Percentiles rank a stretch among this genome's conserved stretches.
Conservation (phyloP, 2,113 vertebrate species). For the Eubucco bourcierii region DNA sequence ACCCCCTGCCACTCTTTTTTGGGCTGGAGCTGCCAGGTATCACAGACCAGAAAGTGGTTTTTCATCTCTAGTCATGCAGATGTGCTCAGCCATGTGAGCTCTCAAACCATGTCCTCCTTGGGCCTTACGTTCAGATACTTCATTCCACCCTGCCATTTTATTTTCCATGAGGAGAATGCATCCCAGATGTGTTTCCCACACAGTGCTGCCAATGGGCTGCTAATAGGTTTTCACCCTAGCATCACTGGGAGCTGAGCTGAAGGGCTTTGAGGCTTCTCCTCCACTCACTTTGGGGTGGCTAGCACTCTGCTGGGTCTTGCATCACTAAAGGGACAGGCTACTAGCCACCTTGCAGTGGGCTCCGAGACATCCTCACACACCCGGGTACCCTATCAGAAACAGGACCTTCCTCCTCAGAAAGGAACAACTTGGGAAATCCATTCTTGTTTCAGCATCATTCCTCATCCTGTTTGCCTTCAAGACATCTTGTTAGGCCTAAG, state of each 20-base stretch:
- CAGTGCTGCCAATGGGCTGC: background rate
- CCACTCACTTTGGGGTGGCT: background rate
- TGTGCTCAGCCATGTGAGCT: background rate
- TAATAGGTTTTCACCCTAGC: background rate
- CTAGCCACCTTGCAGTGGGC: background rate
- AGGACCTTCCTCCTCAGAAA: background rate
- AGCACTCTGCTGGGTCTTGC: background rate
- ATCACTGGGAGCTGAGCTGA: background rate
- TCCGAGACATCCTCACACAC: background rate
- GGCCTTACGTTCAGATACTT: background rate
- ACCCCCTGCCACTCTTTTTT: background rate
- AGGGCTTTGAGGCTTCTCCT: background rate
- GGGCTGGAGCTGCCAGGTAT: background rate
- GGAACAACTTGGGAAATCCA: background rate
- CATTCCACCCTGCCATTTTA: background rate
- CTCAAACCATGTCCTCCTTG: background rate
- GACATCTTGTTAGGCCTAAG: background rate
- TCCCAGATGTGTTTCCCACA: background rate
- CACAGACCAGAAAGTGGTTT: background rate
- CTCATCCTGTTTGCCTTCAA: background rate
- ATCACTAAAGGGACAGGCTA: background rate
- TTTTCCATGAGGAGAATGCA: background rate
- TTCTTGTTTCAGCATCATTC: background rate
- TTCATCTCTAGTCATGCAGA: rapidly evolving
- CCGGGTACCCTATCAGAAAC: background rate